Percentiles rank a stretch among this genome's conserved stretches.
Evolutionary conservation across 2,888 invertebrate genomes (phyloP).

Genomic region (Parnassius apollo): DNA sequence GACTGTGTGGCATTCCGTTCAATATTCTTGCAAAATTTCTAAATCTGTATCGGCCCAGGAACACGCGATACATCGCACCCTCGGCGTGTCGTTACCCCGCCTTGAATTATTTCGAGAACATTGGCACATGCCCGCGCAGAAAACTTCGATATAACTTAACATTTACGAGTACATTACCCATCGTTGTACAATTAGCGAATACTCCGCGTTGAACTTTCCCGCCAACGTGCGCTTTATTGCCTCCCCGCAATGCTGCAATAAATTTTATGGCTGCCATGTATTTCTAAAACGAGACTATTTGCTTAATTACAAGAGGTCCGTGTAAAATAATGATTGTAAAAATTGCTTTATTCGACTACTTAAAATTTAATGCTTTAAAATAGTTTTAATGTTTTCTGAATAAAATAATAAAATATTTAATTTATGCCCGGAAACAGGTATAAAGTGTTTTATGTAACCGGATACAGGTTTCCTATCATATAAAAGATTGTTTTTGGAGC

Average conservation of each 20-base stretch:
- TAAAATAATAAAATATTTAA: no score
- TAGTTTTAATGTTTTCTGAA: no score
- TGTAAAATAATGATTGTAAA: neutral
- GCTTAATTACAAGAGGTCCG: slow-evolving; percentile 1
- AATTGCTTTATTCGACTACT: no score
- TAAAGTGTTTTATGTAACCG: no score
- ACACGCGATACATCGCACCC: slow-evolving; percentile 21
- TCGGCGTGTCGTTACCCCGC: slow-evolving; percentile 24
- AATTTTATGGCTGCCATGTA: slow-evolving; percentile 22
- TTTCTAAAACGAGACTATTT: neutral
- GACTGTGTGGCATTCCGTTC: slow-evolving; percentile 58
- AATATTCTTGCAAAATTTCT: slow-evolving; percentile 45
- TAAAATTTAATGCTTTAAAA: no score
- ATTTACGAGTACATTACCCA: slow-evolving; percentile 9
- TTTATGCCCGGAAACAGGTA: no score
- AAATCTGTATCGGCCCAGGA: slow-evolving; percentile 42
- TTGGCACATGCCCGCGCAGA: slow-evolving; percentile 22
- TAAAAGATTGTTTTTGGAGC: no score
- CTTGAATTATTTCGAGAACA: slow-evolving; percentile 30
- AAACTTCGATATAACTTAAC: slow-evolving; percentile 21
- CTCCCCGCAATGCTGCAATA: slow-evolving; percentile 26
- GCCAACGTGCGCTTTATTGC: slow-evolving; percentile 4
- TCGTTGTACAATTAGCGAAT: slow-evolving; percentile 23
- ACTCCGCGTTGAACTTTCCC: slow-evolving; percentile 16
- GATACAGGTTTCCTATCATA: no score